Conservation (phyloP, 2,797 vertebrate genomes). For the Pipistrellus pygmaeus region DNA sequence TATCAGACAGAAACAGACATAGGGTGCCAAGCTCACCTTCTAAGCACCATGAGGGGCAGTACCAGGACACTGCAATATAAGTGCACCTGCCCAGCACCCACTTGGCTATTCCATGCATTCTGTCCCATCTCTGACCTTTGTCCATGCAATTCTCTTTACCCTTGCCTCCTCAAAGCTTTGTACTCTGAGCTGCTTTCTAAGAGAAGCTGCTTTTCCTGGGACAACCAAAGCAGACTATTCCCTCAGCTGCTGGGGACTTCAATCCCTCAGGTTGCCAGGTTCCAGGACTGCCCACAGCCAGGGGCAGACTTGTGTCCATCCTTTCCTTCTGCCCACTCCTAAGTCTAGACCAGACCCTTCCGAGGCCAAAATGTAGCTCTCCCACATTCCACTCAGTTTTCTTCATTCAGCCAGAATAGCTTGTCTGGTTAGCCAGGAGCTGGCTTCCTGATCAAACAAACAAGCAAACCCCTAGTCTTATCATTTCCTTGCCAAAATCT, state of each 20-base stretch:
- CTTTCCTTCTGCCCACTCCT: too few relatives aligned
- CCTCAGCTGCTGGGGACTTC: not conserved
- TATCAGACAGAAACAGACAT: not conserved
- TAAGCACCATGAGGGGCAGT: not conserved
- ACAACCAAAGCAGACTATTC: not conserved
- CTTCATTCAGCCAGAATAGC: not conserved
- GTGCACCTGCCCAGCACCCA: accelerated
- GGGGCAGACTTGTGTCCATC: not conserved
- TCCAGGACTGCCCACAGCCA: not conserved
- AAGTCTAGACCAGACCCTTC: not conserved
- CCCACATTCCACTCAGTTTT: not conserved
- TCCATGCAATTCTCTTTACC: not conserved
- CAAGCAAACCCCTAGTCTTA: not conserved
- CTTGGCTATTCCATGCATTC: too few relatives aligned
- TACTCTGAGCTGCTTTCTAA: not conserved
- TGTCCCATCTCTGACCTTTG: not conserved
- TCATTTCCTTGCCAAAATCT: not conserved
- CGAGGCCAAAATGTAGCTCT: not conserved
- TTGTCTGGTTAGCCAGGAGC: not conserved
- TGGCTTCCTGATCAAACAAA: not conserved
- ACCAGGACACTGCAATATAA: not conserved
- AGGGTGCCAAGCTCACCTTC: not conserved
- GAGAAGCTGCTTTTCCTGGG: not conserved
- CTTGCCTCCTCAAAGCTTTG: accelerated
- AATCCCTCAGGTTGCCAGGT: not conserved